These are phyloP conservation scores for Megastigmus dorsalis DNA, from an alignment of 2,888 invertebrate genomes.

Conservation along the genomic window DNA sequence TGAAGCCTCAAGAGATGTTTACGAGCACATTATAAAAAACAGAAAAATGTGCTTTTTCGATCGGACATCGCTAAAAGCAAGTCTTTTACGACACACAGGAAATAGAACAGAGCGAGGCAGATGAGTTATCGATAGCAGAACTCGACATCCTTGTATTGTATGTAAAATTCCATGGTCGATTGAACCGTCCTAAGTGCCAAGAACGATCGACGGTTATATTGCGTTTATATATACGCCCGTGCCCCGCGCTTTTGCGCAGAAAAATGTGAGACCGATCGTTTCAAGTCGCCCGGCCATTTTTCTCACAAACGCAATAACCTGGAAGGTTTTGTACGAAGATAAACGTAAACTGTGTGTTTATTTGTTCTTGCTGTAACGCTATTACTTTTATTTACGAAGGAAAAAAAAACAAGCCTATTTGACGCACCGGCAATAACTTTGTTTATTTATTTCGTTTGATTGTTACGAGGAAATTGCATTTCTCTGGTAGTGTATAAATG, in stretches of 20 bases:
- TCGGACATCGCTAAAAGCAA: not conserved
- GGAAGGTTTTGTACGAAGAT: too few species aligned
- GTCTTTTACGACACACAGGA: not conserved
- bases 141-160: constrained; percentile 2
- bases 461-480: too few species aligned
- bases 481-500: too few species aligned
- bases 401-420: too few species aligned
- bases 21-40: too few species aligned
- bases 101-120: not conserved
- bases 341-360: too few species aligned
- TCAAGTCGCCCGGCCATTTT: too few species aligned
- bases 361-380: too few species aligned
- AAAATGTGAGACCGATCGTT: not conserved
- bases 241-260: constrained; percentile 4
- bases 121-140: not conserved
- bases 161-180: constrained; percentile 23
- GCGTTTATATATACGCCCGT: not conserved
- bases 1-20: too few species aligned
- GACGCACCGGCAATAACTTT: too few species aligned
- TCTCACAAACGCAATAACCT: not conserved
- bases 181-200: not conserved
- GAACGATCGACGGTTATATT: constrained; percentile 11
- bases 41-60: not conserved
- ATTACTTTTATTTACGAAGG: too few species aligned
- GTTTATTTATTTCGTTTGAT: too few species aligned